Evolutionary conservation across 1,140 invertebrate genomes (phyloP).

Genomic region (Hycleus phaleratus): DNA sequence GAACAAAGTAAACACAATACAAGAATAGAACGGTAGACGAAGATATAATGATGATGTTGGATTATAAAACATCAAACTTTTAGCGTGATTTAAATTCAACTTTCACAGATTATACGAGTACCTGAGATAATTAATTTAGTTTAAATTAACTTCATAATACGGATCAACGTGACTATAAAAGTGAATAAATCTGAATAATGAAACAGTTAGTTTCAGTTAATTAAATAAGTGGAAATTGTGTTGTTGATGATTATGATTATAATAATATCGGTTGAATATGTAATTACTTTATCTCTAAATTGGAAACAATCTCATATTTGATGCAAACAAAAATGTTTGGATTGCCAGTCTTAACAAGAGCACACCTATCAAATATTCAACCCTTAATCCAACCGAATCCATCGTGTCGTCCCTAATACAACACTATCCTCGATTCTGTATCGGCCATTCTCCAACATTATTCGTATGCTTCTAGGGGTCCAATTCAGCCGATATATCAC

Average conservation of each 20-base stretch:
- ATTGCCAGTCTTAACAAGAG: not conserved
- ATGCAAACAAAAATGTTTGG: not conserved
- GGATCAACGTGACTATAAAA: not conserved
- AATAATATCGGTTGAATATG: too few species aligned
- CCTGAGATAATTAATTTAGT: slow-evolving; percentile 12
- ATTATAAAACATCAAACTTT: too few species aligned
- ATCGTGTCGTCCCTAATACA: slow-evolving; percentile 11
- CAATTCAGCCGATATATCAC: slow-evolving; percentile 8
- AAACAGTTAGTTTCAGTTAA: not conserved
- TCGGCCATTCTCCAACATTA: not conserved
- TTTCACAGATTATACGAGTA: not conserved
- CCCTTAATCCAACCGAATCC: slow-evolving; percentile 19
- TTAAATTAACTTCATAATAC: slow-evolving; percentile 13
- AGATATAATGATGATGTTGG: too few species aligned
- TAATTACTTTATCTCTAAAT: not conserved
- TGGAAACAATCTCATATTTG: not conserved
- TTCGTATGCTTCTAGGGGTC: slow-evolving; percentile 1
- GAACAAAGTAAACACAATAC: too few species aligned
- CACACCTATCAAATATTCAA: slow-evolving; percentile 18
- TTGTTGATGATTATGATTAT: too few species aligned
- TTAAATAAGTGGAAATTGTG: too few species aligned
- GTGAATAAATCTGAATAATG: not conserved
- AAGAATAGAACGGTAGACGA: too few species aligned
- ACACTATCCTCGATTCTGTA: too few species aligned
- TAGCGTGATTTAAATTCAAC: not conserved